A percentile compares a stretch with the other conserved stretches of the same genome.
These are phyloP conservation scores for Archocentrus centrarchus DNA, from an alignment of 2,113 vertebrate genomes.

Conservation along the genomic window DNA sequence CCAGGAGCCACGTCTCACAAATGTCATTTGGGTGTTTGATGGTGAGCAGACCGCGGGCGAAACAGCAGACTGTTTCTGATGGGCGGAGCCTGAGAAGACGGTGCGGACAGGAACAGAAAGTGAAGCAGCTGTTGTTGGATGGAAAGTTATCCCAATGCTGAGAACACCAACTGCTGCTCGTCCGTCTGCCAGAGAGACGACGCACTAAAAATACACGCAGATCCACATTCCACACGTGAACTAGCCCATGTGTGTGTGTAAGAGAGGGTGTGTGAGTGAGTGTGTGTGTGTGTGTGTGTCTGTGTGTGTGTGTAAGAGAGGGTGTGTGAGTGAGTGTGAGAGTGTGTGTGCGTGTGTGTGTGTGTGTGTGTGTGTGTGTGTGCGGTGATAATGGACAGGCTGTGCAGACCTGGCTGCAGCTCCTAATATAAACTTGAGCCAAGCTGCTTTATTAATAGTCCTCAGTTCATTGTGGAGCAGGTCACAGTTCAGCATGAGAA, in stretches of 20 bases:
- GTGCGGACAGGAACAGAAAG: not conserved
- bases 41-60: not conserved
- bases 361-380: constrained; percentile 18
- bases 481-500: constrained; percentile 24
- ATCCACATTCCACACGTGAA: constrained; percentile 39
- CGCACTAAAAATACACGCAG: constrained; percentile 57
- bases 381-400: constrained; percentile 7
- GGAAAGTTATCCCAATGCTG: constrained; percentile 53
- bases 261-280: too few species aligned
- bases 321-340: not conserved
- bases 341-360: not conserved
- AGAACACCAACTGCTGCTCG: constrained; percentile 56
- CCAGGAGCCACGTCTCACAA: not conserved
- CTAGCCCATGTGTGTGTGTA: too few species aligned
- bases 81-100: not conserved
- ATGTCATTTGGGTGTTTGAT: not conserved
- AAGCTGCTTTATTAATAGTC: constrained; percentile 33
- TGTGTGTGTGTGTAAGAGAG: not conserved
- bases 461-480: constrained; percentile 4
- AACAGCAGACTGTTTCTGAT: not conserved
- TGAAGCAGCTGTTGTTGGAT: constrained; percentile 55
- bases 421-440: constrained; percentile 18
- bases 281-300: constrained; percentile 6
- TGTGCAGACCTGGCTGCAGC: constrained; percentile 4
- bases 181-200: not conserved